Conservation (phyloP, 2,888 invertebrate genomes). For the Ramazzottius varieornatus region DNA sequence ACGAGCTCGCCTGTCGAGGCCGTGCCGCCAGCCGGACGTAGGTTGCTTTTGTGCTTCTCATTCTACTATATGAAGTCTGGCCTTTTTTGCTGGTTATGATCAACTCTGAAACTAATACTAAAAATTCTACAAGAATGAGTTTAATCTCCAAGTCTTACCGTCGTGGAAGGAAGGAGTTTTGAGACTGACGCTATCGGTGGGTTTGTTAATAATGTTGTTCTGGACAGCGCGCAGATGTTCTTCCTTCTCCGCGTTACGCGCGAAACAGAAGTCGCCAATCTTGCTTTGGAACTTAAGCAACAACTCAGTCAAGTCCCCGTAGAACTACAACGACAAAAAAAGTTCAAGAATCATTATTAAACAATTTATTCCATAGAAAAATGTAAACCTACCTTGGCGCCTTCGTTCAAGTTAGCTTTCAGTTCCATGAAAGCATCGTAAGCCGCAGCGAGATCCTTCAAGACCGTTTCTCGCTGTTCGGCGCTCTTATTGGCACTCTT, state of each 20-base stretch:
- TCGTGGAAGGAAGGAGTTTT: constrained; percentile 5
- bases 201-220: constrained; percentile 35
- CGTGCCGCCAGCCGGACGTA: too few species aligned
- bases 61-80: too few species aligned
- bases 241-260: constrained; percentile 93
- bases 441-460: constrained; percentile 61
- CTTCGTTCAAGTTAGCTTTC: constrained; percentile 68
- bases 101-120: too few species aligned
- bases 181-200: constrained; percentile 16
- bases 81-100: too few species aligned
- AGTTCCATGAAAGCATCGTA: constrained; percentile 76
- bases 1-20: too few species aligned
- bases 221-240: constrained; percentile 81
- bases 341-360: too few species aligned
- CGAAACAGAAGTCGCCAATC: constrained; percentile 89
- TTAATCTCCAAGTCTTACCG: not conserved
- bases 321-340: constrained; percentile 25
- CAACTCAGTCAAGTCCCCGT: constrained; percentile 39
- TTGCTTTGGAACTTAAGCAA: constrained; percentile 85
- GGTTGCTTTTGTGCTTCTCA: too few species aligned
- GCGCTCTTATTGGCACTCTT: constrained; percentile 34
- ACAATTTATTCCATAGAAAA: too few species aligned
- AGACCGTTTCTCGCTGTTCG: constrained; percentile 41
- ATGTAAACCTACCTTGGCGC: constrained; percentile 56
- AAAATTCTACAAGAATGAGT: too few species aligned